Evolutionary conservation across 2,113 vertebrate species (phyloP).

Genomic region (Oreotrochilus melanogaster): DNA sequence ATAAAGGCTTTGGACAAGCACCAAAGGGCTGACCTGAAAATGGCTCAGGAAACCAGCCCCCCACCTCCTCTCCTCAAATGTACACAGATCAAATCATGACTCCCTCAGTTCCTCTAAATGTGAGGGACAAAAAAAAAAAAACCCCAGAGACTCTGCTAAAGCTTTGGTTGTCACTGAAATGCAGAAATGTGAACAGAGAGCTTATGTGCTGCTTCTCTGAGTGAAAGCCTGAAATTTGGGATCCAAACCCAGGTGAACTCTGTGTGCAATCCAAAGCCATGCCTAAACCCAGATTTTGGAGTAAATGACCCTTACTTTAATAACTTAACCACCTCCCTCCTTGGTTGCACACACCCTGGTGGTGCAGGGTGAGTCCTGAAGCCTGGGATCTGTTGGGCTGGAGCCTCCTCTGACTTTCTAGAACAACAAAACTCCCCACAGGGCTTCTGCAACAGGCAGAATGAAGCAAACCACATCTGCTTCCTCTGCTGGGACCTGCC

Average conservation of each 20-base stretch:
- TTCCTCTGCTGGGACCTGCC: neutral
- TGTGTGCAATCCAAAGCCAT: neutral
- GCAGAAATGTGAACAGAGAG: neutral
- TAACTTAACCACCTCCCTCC: neutral
- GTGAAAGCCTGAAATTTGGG: neutral
- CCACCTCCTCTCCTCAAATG: neutral
- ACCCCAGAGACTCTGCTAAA: neutral
- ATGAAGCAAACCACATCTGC: neutral
- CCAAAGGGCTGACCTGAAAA: neutral
- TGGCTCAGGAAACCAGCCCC: neutral
- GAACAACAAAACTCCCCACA: neutral
- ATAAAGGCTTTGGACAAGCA: neutral
- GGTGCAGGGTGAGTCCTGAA: fast-evolving
- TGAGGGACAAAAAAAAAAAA: neutral
- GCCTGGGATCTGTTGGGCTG: neutral
- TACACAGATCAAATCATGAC: neutral
- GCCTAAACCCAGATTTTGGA: neutral
- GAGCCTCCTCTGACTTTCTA: fast-evolving
- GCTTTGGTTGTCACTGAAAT: neutral
- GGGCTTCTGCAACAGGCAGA: neutral
- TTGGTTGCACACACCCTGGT: neutral
- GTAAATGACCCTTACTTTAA: neutral
- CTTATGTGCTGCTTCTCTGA: neutral
- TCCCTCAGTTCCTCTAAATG: neutral
- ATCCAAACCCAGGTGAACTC: neutral